These are phyloP conservation scores for Leptopilina myrica DNA, from an alignment of 2,888 invertebrate species.

Conservation along the genomic window DNA sequence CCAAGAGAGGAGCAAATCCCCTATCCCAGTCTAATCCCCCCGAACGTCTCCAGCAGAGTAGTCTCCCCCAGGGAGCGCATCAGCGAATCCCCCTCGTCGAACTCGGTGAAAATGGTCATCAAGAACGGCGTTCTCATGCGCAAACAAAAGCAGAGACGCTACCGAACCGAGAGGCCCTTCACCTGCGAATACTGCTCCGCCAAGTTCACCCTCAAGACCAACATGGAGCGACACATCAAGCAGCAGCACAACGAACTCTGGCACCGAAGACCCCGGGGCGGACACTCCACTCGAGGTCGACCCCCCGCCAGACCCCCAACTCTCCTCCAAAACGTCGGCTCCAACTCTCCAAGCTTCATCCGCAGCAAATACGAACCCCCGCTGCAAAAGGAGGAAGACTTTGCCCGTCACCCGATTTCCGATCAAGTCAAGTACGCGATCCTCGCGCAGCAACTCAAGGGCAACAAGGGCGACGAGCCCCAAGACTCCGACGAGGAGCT, in stretches of 20 bases:
- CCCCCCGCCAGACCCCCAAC: conserved; percentile 74
- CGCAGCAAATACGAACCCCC: not conserved
- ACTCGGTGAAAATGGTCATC: conserved; percentile 91
- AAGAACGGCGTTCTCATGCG: conserved; percentile 94
- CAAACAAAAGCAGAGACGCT: conserved; percentile 93
- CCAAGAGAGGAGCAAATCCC: conserved; percentile 55
- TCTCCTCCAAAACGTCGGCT: conserved; percentile 59
- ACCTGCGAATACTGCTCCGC: conserved; percentile 94
- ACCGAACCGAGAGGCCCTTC: conserved; percentile 93
- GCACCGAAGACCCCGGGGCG: conserved; percentile 86
- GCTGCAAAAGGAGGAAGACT: conserved; percentile 2
- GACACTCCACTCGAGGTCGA: conserved; percentile 78
- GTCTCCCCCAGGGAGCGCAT: conserved; percentile 45
- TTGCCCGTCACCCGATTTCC: conserved; percentile 76
- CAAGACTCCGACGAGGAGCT: conserved; percentile 83
- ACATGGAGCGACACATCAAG: conserved; percentile 96
- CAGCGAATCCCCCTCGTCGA: conserved; percentile 72
- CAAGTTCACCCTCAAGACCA: conserved; percentile 92
- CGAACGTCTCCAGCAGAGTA: conserved; percentile 50
- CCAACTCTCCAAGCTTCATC: conserved; percentile 24
- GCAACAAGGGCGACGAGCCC: conserved; percentile 79
- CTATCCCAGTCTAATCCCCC: conserved; percentile 59
- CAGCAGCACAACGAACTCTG: conserved; percentile 95
- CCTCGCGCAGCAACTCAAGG: conserved; percentile 86
- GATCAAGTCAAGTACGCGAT: conserved; percentile 87